Conservation (phyloP, 2,888 invertebrate genomes). For the Amitus sp. region DNA sequence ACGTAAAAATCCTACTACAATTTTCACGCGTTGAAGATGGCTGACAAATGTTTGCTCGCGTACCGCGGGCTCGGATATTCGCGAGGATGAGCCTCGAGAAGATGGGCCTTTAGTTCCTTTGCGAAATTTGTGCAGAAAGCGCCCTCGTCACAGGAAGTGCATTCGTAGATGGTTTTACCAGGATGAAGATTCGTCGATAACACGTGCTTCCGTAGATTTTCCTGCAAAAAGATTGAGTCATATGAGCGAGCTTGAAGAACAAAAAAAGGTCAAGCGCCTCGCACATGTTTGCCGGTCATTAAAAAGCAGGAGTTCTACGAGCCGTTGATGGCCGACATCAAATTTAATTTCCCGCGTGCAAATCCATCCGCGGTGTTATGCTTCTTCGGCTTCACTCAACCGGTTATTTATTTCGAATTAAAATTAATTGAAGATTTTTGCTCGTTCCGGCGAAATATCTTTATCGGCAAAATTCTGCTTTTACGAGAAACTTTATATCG, state of each 20-base stretch:
- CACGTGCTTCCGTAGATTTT: conserved; percentile 89
- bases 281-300: conserved; percentile 49
- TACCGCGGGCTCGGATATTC: conserved; percentile 67
- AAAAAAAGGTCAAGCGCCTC: conserved; percentile 17
- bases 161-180: conserved; percentile 82
- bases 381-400: conserved; percentile 10
- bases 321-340: conserved; percentile 59
- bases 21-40: conserved; percentile 67
- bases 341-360: conserved; percentile 60
- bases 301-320: conserved; percentile 55
- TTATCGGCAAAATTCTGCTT: no score
- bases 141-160: conserved; percentile 70
- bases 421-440: conserved; percentile 3
- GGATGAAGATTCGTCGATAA: conserved; percentile 81
- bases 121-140: conserved; percentile 77
- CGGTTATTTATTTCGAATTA: conserved; percentile 6
- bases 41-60: conserved; percentile 68
- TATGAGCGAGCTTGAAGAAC: no score
- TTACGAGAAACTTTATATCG: no score
- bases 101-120: conserved; percentile 75
- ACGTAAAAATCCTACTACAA: no score
- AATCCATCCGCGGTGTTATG: conserved; percentile 48
- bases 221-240: conserved; percentile 67
- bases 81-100: conserved; percentile 70
- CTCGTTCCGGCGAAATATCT: not conserved